Evolutionary conservation across 2,113 vertebrate genomes (phyloP), one percentile per base, ranked within the genome.

Genomic region (Gambusia holbrooki): DNA sequence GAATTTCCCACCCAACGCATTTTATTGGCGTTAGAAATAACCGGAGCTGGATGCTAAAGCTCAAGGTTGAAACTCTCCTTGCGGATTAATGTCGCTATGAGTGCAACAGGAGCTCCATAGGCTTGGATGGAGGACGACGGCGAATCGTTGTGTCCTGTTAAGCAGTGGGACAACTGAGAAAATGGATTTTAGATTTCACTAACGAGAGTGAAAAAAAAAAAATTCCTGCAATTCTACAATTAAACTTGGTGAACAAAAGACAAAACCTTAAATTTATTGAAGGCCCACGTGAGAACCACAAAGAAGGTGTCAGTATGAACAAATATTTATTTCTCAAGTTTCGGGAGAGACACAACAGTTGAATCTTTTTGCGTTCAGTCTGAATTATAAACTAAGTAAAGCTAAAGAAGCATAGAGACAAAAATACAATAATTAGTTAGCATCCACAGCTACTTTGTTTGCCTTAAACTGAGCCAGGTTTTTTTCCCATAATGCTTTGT

Each of bases 11-110:
- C 68, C 62, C 68, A 84, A 68, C 65, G 37, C 67, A 6, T 83
- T 92, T 84, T 76, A 88, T 76, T 84, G 83, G 71, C 35, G 69
- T n/a, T 69, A 61, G 64, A 66, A 28, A 35, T 60, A 82, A 83
- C n/a, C 62, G 78, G 77, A 63, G 76, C 75, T 79, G 85, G 79
- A 79, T 68, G 81, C 78, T 86, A 71, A 84, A 54, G 89, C 78
- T 87, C 87, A 87, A 92, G 92, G 92, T 91, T 84, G 88, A 89
- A 88, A 79, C 90, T 84, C 82, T 81, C 58, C 70, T 89, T 63
- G 2, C 77, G 81, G 82, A 84, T 88, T 89, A 66, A 89, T 89
- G 84, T 91, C 74, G 88, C 91, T 88, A 88, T 42, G 22, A 76
- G 71, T 8, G 29, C 73, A 68, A 73, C 73, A 61, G 77, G 82